phyloP scores from a whole-genome alignment of 2,888 invertebrate species.

The Tuberolachnus salignus region DNA sequence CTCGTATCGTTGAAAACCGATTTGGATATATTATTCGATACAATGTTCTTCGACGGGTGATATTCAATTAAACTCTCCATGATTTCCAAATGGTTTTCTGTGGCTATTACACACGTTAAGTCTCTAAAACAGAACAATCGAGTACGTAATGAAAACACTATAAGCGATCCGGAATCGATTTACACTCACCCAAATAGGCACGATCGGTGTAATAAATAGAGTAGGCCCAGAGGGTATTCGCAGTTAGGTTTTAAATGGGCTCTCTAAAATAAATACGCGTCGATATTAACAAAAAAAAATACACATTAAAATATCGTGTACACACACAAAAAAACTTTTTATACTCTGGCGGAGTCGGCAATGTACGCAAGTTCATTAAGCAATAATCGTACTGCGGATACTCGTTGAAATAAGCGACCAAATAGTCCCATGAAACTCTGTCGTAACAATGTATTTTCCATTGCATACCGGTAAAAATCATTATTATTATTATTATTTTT shows the following conservation, averaged over 20 bases:
- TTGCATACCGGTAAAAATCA: neutral
- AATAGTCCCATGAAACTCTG: conserved; percentile 29
- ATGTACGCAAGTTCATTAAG: neutral
- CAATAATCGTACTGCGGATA: conserved; percentile 42
- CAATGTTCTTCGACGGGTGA: neutral
- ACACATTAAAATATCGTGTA: neutral
- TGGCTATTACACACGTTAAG: neutral
- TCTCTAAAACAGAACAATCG: conserved; percentile 9
- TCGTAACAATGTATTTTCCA: neutral
- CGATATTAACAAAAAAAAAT: neutral
- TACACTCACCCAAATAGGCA: conserved; percentile 25
- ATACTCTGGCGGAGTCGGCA: neutral
- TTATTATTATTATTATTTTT: no score
- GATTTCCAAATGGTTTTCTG: conserved; percentile 28
- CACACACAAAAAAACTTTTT: conserved; percentile 39
- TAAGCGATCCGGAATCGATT: neutral
- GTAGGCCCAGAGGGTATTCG: neutral
- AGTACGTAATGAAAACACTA: neutral
- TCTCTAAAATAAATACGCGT: conserved; percentile 2
- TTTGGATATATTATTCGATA: conserved; percentile 44
- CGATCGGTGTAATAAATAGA: conserved; percentile 28
- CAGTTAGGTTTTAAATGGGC: conserved; percentile 14
- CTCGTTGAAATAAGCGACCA: neutral
- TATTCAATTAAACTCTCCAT: conserved; percentile 11
- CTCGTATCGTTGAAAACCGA: conserved; percentile 34